A percentile compares a stretch with the other conserved stretches of the same genome.
Conservation (phyloP, 1,140 invertebrate species). For the Meloidogyne exigua region DNA sequence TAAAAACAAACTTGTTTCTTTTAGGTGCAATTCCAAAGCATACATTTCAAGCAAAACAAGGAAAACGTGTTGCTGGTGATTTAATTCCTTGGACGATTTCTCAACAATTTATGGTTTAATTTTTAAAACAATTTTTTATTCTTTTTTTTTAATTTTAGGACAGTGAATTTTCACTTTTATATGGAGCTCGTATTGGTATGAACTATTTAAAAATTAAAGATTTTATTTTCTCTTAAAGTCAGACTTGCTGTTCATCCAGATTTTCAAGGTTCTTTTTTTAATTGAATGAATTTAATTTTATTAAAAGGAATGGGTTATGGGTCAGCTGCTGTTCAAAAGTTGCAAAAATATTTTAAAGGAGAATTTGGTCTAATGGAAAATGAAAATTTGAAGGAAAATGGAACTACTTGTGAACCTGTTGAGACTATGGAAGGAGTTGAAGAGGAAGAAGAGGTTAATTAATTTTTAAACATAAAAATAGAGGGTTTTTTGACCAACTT, state of each 20-base stretch:
- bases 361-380: slow-evolving; percentile 68
- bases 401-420: background rate
- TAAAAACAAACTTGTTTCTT: background rate
- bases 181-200: slow-evolving; percentile 77
- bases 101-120: slow-evolving; percentile 72
- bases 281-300: background rate
- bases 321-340: slow-evolving; percentile 75
- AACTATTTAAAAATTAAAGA: background rate
- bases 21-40: slow-evolving; percentile 74
- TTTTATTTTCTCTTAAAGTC: slow-evolving; percentile 68
- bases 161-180: slow-evolving; percentile 82
- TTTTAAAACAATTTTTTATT: slow-evolving; percentile 8
- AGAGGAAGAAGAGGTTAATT: slow-evolving; percentile 11
- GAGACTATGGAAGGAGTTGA: slow-evolving; percentile 12
- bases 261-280: slow-evolving; percentile 68
- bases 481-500: too few relatives aligned
- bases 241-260: slow-evolving; percentile 96
- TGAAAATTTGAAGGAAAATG: background rate
- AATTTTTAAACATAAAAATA: too few relatives aligned
- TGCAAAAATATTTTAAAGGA: slow-evolving; percentile 85
- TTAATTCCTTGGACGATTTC: slow-evolving; percentile 96
- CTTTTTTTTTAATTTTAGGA: slow-evolving; percentile 69
- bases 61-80: slow-evolving; percentile 87
- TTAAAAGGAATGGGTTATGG: slow-evolving; percentile 86
- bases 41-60: slow-evolving; percentile 76